phyloP scores from a whole-genome alignment of 2,797 vertebrate genomes.

The Syndactyla subalaris region DNA sequence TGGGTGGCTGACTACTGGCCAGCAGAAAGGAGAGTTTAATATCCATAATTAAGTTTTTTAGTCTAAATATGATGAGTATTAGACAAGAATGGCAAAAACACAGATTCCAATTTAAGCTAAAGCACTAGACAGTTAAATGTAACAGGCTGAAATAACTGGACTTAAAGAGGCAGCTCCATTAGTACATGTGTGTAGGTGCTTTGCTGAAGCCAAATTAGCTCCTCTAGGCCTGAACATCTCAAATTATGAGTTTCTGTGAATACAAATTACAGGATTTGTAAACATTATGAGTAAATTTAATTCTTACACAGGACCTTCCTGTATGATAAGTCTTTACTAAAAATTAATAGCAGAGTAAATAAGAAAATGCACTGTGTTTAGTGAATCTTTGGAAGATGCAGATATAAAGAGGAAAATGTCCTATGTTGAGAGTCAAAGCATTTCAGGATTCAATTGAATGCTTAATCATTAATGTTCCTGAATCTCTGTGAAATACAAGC shows the following conservation, averaged over 20 bases:
- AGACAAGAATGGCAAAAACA: not conserved
- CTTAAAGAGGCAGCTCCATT: not conserved
- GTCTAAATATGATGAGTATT: not conserved
- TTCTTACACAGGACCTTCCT: not conserved
- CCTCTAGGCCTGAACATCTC: not conserved
- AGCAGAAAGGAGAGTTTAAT: not conserved
- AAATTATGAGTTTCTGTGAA: not conserved
- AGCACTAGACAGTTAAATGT: not conserved
- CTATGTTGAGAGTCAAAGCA: not conserved
- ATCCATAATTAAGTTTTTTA: not conserved
- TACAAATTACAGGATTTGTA: not conserved
- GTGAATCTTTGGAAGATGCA: not conserved
- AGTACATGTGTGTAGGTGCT: not conserved
- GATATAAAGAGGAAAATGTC: not conserved
- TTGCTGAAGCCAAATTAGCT: not conserved
- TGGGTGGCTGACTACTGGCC: not conserved
- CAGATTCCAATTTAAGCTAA: not conserved
- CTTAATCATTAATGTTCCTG: not conserved
- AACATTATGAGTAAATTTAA: not conserved
- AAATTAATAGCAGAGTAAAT: not conserved
- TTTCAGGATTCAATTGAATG: not conserved
- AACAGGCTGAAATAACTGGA: not conserved
- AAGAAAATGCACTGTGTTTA: not conserved
- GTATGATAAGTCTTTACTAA: not conserved
- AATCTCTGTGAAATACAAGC: not conserved